Percentiles rank a stretch among this genome's conserved stretches.
phyloP scores from a whole-genome alignment of 2,797 vertebrate species.

The Takifugu rubripes region DNA sequence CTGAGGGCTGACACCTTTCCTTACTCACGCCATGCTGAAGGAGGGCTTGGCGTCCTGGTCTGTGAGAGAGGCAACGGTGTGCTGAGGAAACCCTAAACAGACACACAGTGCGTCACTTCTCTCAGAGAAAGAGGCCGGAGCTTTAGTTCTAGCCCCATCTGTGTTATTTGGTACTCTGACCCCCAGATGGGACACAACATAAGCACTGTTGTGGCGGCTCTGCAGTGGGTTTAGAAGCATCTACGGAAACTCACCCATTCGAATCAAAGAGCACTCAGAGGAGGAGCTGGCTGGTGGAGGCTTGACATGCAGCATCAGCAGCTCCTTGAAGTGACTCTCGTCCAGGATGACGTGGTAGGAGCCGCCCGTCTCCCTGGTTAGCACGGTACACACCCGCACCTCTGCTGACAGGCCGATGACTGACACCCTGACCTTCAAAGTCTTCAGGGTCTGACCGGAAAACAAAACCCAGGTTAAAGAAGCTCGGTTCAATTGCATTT shows the following conservation, averaged over 20 bases:
- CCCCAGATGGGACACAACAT: too few relatives aligned
- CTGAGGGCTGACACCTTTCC: neutral
- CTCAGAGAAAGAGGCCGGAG: too few relatives aligned
- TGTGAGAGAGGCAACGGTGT: conserved; percentile 77
- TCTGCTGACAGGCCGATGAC: conserved; percentile 94
- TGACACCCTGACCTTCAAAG: conserved; percentile 90
- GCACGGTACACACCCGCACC: conserved; percentile 90
- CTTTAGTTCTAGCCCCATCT: too few relatives aligned
- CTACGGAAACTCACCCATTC: conserved; percentile 84
- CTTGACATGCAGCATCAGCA: conserved; percentile 88
- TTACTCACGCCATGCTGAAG: conserved; percentile 94
- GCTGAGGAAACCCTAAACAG: conserved; percentile 90
- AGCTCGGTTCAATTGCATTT: too few relatives aligned
- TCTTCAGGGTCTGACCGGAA: conserved; percentile 80
- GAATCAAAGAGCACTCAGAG: conserved; percentile 95
- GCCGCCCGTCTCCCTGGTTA: conserved; percentile 92
- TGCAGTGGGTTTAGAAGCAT: too few relatives aligned
- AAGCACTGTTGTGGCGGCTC: too few relatives aligned
- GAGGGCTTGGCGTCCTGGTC: conserved; percentile 93
- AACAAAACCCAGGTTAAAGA: neutral
- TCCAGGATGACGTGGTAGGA: conserved; percentile 93
- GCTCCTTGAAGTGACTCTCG: conserved; percentile 91
- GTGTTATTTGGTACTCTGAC: too few relatives aligned
- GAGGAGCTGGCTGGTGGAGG: conserved; percentile 87
- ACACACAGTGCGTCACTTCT: too few relatives aligned